A percentile compares a stretch with the other conserved stretches of the same genome.
phyloP scores from a whole-genome alignment of 2,113 vertebrate genomes.

The Sturnira hondurensis region DNA sequence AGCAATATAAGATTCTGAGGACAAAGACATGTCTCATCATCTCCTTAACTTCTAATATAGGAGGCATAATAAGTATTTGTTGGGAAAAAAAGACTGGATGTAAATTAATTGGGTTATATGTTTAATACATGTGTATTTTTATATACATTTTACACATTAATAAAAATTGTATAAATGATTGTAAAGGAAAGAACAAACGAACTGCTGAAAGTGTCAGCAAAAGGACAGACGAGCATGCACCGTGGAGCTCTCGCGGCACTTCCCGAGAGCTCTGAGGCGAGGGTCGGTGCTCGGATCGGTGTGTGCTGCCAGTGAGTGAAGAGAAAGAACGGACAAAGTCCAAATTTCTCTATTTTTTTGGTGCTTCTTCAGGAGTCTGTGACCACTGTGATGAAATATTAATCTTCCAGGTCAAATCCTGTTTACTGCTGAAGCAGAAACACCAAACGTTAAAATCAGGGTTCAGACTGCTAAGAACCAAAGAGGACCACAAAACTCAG shows the following conservation, averaged over 20 bases:
- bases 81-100: not conserved
- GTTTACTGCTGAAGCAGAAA: constrained; percentile 29
- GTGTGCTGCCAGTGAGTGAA: not conserved
- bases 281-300: not conserved
- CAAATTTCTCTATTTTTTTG: constrained; percentile 1
- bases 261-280: not conserved
- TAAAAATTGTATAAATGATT: constrained; percentile 27
- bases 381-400: constrained; percentile 19
- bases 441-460: constrained; percentile 6
- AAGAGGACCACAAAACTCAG: not conserved
- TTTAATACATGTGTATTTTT: not conserved
- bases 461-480: not conserved
- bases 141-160: not conserved
- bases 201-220: not conserved
- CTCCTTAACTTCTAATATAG: not conserved
- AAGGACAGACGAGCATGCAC: not conserved
- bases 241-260: not conserved
- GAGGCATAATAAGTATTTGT: constrained; percentile 6
- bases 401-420: constrained; percentile 19
- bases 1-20: constrained; percentile 20
- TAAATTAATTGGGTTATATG: not conserved
- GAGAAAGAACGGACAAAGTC: not conserved
- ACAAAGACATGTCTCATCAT: constrained; percentile 14
- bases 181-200: not conserved
- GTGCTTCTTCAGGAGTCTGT: constrained; percentile 31